These are phyloP conservation scores for Morpho achilles DNA, from an alignment of 2,888 invertebrate genomes.

Conservation along the genomic window DNA sequence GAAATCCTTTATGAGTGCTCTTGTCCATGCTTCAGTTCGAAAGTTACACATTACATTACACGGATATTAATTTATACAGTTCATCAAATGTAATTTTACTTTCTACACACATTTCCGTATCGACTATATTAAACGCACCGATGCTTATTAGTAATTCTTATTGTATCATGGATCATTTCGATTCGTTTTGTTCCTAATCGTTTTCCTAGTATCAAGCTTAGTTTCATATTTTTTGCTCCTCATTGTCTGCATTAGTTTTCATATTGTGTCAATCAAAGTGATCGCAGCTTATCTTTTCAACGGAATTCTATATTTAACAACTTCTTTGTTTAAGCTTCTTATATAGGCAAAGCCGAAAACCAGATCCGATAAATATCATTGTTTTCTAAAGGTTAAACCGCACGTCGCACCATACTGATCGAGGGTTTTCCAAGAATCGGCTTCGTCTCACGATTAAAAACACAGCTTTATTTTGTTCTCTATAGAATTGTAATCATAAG, in stretches of 20 bases:
- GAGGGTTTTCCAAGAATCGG: conserved; percentile 13
- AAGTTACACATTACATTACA: neutral
- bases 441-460: conserved; percentile 2
- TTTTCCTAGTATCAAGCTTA: conserved; percentile 19
- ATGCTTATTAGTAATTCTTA: conserved; percentile 10
- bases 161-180: conserved; percentile 21
- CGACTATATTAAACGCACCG: conserved; percentile 23
- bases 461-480: conserved; percentile 6
- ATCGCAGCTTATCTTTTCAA: conserved; percentile 15
- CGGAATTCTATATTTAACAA: conserved; percentile 7
- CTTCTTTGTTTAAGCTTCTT: conserved; percentile 5
- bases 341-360: conserved; percentile 9
- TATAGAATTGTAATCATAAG: conserved; percentile 3
- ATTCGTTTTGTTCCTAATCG: conserved; percentile 18
- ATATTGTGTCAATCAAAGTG: conserved; percentile 24
- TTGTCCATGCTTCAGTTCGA: too few species aligned
- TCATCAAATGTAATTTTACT: conserved; percentile 18
- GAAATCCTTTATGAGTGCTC: too few species aligned
- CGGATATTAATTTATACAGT: conserved; percentile 1
- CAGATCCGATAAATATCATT: conserved; percentile 15
- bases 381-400: conserved; percentile 18
- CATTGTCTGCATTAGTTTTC: conserved; percentile 18
- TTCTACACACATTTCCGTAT: conserved; percentile 28
- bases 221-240: conserved; percentile 19
- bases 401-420: conserved; percentile 8